A percentile compares a stretch with the other conserved stretches of the same genome.
Evolutionary conservation across 2,888 invertebrate genomes (phyloP).

Genomic region (Cephalotes varians): DNA sequence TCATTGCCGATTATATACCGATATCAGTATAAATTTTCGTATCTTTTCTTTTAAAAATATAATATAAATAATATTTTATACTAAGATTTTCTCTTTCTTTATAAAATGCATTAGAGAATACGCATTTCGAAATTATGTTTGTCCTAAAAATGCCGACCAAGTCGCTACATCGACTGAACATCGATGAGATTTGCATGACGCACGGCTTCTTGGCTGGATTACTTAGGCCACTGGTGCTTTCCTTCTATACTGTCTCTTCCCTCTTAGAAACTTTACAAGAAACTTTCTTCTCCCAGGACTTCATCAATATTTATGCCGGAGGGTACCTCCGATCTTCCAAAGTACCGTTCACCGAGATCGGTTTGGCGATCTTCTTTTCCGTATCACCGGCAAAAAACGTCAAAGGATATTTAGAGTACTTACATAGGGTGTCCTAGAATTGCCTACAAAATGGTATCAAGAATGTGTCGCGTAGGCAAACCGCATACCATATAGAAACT

Average conservation of each 20-base stretch:
- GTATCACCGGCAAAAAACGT: slow-evolving; percentile 2
- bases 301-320: slow-evolving; percentile 47
- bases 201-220: slow-evolving; percentile 25
- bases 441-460: neutral
- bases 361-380: slow-evolving; percentile 2
- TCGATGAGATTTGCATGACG: slow-evolving; percentile 22
- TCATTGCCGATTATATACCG: too few species aligned
- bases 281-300: slow-evolving; percentile 25
- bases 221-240: slow-evolving; percentile 9
- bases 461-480: neutral
- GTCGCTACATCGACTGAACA: neutral
- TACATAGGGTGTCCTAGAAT: neutral
- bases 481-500: neutral
- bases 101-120: neutral
- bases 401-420: neutral
- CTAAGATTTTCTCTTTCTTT: neutral
- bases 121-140: neutral
- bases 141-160: neutral
- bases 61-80: neutral
- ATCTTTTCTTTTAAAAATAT: neutral
- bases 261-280: slow-evolving; percentile 6
- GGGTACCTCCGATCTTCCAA: slow-evolving; percentile 23
- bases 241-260: neutral
- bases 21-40: too few species aligned
- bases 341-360: slow-evolving; percentile 34